phyloP scores from a whole-genome alignment of 2,113 vertebrate species.

The Gallinago undulata region DNA sequence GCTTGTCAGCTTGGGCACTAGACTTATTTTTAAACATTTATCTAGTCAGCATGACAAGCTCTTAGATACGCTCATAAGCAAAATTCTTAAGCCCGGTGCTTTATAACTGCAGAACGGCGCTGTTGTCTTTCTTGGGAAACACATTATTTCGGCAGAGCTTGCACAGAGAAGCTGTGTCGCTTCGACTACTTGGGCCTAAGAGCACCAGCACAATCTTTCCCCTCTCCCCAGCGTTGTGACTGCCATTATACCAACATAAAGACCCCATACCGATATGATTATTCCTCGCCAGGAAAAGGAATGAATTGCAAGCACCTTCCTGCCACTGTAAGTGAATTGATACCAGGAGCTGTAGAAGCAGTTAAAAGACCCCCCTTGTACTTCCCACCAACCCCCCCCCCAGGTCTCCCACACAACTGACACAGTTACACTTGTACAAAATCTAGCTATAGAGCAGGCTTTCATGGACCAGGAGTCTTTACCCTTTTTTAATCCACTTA shows the following conservation, averaged over 20 bases:
- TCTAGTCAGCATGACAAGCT: constrained; percentile 62
- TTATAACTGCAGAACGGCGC: neutral
- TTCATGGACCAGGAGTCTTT: constrained; percentile 30
- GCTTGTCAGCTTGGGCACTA: constrained; percentile 38
- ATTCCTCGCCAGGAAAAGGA: constrained; percentile 26
- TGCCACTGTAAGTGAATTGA: constrained; percentile 51
- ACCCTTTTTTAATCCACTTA: constrained; percentile 56
- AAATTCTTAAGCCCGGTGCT: constrained; percentile 41
- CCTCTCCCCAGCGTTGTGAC: neutral
- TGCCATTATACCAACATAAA: constrained; percentile 42
- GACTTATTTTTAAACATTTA: constrained; percentile 70
- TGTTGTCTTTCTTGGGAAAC: neutral
- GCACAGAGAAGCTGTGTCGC: neutral
- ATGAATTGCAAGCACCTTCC: constrained; percentile 44
- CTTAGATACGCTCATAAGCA: constrained; percentile 39
- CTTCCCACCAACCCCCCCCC: neutral
- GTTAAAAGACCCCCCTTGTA: constrained; percentile 31
- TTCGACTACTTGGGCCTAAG: neutral
- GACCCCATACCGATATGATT: constrained; percentile 1
- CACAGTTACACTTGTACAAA: constrained; percentile 1
- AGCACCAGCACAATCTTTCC: neutral
- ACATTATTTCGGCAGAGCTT: neutral
- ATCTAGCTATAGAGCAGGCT: constrained; percentile 23
- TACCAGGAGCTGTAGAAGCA: neutral
- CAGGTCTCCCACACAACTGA: neutral